Conservation (phyloP, 2,888 invertebrate genomes). For the Drymonia ruficornis region DNA sequence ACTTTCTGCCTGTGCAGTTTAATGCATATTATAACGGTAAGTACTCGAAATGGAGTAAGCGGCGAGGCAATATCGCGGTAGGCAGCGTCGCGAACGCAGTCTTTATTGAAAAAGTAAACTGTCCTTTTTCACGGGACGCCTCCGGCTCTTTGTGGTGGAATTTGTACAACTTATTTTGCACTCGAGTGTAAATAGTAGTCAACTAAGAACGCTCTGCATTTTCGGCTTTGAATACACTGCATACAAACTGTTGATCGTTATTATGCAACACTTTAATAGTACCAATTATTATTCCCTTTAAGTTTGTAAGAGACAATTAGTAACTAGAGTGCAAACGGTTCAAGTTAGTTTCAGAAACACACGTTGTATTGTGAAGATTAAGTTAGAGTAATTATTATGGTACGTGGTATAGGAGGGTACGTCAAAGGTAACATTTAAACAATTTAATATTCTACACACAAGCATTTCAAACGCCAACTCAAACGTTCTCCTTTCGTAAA, state of each 20-base stretch:
- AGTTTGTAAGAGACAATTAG: constrained; percentile 41
- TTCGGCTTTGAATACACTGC: constrained; percentile 60
- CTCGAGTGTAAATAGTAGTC: constrained; percentile 73
- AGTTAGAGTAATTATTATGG: constrained; percentile 75
- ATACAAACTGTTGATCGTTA: constrained; percentile 49
- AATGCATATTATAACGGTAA: constrained; percentile 83
- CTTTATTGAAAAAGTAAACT: constrained; percentile 82
- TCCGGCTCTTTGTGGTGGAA: constrained; percentile 73
- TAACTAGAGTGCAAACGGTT: constrained; percentile 38
- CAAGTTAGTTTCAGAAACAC: constrained; percentile 44
- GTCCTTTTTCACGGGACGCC: constrained; percentile 78
- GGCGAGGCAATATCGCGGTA: constrained; percentile 70
- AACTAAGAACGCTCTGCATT: constrained; percentile 66
- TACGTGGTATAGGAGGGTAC: constrained; percentile 65
- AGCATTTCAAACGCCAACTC: constrained; percentile 80
- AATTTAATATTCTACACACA: constrained; percentile 84
- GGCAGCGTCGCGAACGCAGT: constrained; percentile 62
- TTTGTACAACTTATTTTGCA: constrained; percentile 74
- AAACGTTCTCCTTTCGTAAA: constrained; percentile 79
- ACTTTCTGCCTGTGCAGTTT: constrained; percentile 77
- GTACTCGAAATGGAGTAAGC: constrained; percentile 74
- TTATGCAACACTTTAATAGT: constrained; percentile 45
- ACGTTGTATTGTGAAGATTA: constrained; percentile 68
- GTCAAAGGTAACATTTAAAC: constrained; percentile 81
- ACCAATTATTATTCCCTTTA: constrained; percentile 41